Evolutionary conservation across 1,140 invertebrate species (phyloP), one percentile per base, ranked within the genome.

Genomic region (Caerostris darwini): DNA sequence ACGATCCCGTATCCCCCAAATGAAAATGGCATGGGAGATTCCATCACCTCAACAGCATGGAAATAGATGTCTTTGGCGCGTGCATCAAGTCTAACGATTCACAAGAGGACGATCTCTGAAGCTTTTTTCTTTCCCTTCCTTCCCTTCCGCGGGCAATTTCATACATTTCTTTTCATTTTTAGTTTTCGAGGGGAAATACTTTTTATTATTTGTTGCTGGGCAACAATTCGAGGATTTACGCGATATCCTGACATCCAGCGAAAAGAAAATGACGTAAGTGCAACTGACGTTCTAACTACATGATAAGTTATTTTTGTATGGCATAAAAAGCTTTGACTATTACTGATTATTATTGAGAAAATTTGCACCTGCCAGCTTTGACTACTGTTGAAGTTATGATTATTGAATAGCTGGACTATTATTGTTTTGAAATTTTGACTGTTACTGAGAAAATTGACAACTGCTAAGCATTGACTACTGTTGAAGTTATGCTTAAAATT

Each of bases 11-110:
- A 19, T 5, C 34, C 34, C 69, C 7, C 6, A 77, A 77, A 50
- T 50, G 34, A 53, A 77, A 77, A 77, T 50, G 53, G 34, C 71
- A 77, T 12, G 34, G 71, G 34, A 77, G 53, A 77, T 77, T 77
- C 12, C 71, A 53, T 12, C 34, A 12, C 50, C 71, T 77, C 71
- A 77, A 77, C 71, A 77, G 50, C 71, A 77, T 77, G 34, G 71
- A 8, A 77, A 77, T 77, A 34, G 71, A 77, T 77, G 53, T 77
- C 71, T 50, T 77, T 77, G 34, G 71, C 10, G 53, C 71, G 71
- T 77, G 71, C 71, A 50, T 77, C 10, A 50, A 77, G 34, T 77
- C 71, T 53, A 50, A 53, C 71, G 71, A 77, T 53, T 10, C 71
- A 53, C 71, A 12, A 10, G 71, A 77, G 71, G 8, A 19, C 71